Evolutionary conservation across 1,140 invertebrate species (phyloP), one percentile per base, ranked within the genome.

Genomic region (Orussus abietinus): DNA sequence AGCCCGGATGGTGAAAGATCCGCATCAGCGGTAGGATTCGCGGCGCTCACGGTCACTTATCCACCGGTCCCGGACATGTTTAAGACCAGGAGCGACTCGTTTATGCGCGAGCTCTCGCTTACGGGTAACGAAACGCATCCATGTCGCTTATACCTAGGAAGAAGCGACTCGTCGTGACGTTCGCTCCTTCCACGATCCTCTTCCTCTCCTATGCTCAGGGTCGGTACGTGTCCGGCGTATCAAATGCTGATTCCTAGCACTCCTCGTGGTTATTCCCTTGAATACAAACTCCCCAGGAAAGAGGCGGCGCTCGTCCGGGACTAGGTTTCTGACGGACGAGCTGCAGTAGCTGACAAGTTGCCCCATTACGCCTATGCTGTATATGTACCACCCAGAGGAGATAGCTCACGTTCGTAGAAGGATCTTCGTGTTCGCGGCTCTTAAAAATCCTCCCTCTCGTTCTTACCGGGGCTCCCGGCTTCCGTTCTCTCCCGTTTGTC

Each of bases 311-410:
- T 42, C 34, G 32, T 14, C 38, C 42, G 33, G 29, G 29, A 15
- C 28, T n/a, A 25, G 21, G 5, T 51, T 51, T 43, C 53, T 62
- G 61, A 62, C 51, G 53, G 51, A 64, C 53, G 56, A 64, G 53
- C 52, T 50, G 53, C 57, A 50, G 61, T 62, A 62, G 61, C 61
- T 59, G 61, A 64, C 59, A 64, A 64, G 59, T 64, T 62, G 61
- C 59, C 57, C 61, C 53, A 62, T 64, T 64, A 62, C 55, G 55
- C 49, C 50, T 52, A 50, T 61, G 47, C 57, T 33, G 41, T 45
- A 48, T 62, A 51, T 58, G 47, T 48, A 49, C 61, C 61, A 64
- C 61, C 61, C 61, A 60, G 45, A 46, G 57, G 47, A 46, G 44
- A 49, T 52, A 57, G 51, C 53, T 58, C 57, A 53, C 49, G 47